Conservation (phyloP, 2,113 vertebrate species). For the Sprattus sprattus region DNA sequence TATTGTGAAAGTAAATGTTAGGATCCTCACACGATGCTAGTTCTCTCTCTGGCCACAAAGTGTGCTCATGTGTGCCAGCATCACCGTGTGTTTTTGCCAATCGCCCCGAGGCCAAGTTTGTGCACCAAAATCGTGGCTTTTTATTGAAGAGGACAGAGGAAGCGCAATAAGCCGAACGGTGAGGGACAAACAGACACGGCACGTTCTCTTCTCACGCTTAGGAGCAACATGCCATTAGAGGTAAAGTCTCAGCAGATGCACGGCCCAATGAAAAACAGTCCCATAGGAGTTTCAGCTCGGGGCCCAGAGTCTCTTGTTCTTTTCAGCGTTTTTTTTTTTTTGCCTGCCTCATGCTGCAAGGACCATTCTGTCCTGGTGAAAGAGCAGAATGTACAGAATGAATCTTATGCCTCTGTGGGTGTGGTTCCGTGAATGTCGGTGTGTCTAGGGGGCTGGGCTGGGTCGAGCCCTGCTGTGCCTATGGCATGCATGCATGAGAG, state of each 20-base stretch:
- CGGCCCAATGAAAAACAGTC: not conserved
- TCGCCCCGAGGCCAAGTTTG: not conserved
- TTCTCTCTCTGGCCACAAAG: not conserved
- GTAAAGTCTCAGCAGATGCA: not conserved
- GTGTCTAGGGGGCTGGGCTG: not conserved
- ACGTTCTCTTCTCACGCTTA: not conserved
- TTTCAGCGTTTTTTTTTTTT: not conserved
- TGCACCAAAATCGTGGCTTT: not conserved
- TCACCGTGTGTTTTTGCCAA: not conserved
- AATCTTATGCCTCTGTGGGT: not conserved
- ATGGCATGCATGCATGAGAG: constrained; percentile 1
- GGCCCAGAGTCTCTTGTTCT: not conserved
- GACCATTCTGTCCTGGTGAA: not conserved
- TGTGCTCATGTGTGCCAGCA: not conserved
- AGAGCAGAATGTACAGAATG: constrained; percentile 14
- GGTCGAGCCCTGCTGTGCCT: not conserved
- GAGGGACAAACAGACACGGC: not conserved
- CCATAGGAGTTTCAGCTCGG: not conserved
- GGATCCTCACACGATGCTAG: not conserved
- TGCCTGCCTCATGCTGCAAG: not conserved
- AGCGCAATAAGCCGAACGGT: not conserved
- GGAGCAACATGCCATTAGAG: not conserved
- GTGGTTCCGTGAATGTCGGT: not conserved
- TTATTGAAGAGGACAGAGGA: not conserved
- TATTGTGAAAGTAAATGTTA: too few relatives aligned